Evolutionary conservation across 2,113 vertebrate genomes (phyloP).

Genomic region (Empidonax traillii): DNA sequence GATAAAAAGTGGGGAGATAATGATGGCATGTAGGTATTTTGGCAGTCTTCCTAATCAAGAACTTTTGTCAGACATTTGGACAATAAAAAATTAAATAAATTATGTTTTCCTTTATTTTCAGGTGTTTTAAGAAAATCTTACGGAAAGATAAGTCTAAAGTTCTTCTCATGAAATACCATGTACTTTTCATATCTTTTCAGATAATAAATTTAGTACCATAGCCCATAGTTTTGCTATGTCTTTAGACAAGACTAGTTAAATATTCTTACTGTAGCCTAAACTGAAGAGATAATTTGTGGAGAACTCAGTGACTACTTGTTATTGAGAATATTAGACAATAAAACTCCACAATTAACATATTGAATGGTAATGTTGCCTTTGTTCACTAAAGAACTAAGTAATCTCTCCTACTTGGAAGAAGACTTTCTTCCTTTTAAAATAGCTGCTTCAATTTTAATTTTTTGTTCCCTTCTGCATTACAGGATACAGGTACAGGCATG

Average conservation of each 20-base stretch:
- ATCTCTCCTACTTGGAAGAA: neutral
- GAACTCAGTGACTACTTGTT: neutral
- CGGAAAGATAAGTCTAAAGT: neutral
- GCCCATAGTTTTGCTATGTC: neutral
- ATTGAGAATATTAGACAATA: neutral
- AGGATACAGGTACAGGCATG: neutral
- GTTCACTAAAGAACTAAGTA: neutral
- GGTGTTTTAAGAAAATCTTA: neutral
- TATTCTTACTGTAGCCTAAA: neutral
- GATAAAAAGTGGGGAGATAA: neutral
- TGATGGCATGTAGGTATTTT: neutral
- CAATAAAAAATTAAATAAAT: neutral
- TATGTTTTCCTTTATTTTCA: neutral
- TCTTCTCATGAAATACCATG: neutral
- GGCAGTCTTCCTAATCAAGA: neutral
- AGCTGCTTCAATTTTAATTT: neutral
- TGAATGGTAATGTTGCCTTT: neutral
- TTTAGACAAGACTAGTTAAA: neutral
- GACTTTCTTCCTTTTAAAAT: neutral
- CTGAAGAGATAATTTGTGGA: neutral
- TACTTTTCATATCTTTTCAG: neutral
- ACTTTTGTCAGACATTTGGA: neutral
- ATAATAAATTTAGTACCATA: neutral
- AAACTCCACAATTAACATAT: neutral
- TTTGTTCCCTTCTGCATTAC: neutral